Conservation (phyloP, 2,797 vertebrate genomes). For the Pyrocephalus nanus region DNA sequence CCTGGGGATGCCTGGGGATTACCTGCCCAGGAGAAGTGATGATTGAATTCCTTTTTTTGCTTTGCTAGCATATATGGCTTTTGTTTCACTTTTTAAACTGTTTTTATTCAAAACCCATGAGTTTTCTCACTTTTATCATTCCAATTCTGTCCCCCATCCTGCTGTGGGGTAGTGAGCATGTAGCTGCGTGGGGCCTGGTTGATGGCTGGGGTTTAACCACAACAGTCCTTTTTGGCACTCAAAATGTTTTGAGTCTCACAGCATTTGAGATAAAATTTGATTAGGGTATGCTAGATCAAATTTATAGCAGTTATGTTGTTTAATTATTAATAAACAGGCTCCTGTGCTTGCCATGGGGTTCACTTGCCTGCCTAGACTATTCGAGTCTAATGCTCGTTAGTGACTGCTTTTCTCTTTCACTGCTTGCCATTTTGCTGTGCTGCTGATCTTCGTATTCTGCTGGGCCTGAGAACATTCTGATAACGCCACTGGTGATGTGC, state of each 20-base stretch:
- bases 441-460: neutral
- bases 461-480: neutral
- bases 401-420: neutral
- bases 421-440: neutral
- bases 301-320: neutral
- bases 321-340: neutral
- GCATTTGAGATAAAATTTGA: neutral
- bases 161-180: neutral
- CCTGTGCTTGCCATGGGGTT: neutral
- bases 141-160: neutral
- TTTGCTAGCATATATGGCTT: neutral
- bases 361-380: neutral
- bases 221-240: neutral
- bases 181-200: neutral
- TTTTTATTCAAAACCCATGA: neutral
- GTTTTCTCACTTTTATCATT: neutral
- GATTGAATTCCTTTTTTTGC: neutral
- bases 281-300: neutral
- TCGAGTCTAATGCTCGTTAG: neutral
- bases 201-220: neutral
- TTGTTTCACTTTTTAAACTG: neutral
- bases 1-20: neutral
- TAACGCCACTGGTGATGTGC: accelerated
- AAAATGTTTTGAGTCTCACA: neutral
- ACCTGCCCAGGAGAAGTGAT: neutral